phyloP scores from a whole-genome alignment of 2,797 vertebrate genomes.

The Malacoctenus gilli region DNA sequence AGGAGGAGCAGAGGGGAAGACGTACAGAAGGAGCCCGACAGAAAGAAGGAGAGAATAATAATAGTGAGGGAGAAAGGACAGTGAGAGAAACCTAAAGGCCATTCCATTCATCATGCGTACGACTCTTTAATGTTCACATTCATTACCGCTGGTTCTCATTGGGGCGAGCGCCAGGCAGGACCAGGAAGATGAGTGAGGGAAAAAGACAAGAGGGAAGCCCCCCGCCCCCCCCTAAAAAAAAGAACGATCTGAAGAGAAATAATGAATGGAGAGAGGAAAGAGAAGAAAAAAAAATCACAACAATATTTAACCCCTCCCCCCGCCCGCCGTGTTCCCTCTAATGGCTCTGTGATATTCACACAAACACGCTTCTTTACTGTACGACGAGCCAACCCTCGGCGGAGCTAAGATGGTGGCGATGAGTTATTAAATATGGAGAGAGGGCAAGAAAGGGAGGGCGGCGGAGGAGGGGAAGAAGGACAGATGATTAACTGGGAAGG shows the following conservation, averaged over 20 bases:
- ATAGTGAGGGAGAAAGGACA: slow-evolving; percentile 60
- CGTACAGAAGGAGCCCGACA: slow-evolving; percentile 28
- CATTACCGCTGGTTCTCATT: slow-evolving; percentile 70
- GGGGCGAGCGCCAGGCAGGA: slow-evolving; percentile 65
- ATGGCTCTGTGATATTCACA: slow-evolving; percentile 75
- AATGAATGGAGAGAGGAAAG: slow-evolving; percentile 29
- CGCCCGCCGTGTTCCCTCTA: slow-evolving; percentile 41
- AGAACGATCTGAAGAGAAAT: slow-evolving; percentile 17
- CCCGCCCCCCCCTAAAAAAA: too few relatives aligned
- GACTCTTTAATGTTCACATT: slow-evolving; percentile 79
- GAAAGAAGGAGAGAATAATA: slow-evolving; percentile 35
- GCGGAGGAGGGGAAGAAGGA: slow-evolving; percentile 67
- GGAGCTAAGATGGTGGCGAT: slow-evolving; percentile 73
- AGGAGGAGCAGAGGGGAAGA: slow-evolving; percentile 14
- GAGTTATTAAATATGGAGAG: slow-evolving; percentile 81
- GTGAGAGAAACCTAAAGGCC: slow-evolving; percentile 73
- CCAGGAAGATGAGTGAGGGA: slow-evolving; percentile 38
- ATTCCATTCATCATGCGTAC: slow-evolving; percentile 76
- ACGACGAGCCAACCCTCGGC: slow-evolving; percentile 69
- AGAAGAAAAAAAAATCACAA: slow-evolving; percentile 26
- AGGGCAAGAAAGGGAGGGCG: slow-evolving; percentile 58
- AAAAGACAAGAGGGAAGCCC: slow-evolving; percentile 10
- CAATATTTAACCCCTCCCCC: slow-evolving; percentile 36
- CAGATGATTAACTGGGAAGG: slow-evolving; percentile 78
- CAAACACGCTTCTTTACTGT: slow-evolving; percentile 75